Evolutionary conservation across 2,888 invertebrate genomes (phyloP), one percentile per base, ranked within the genome.

Genomic region (Panorpa germanica): DNA sequence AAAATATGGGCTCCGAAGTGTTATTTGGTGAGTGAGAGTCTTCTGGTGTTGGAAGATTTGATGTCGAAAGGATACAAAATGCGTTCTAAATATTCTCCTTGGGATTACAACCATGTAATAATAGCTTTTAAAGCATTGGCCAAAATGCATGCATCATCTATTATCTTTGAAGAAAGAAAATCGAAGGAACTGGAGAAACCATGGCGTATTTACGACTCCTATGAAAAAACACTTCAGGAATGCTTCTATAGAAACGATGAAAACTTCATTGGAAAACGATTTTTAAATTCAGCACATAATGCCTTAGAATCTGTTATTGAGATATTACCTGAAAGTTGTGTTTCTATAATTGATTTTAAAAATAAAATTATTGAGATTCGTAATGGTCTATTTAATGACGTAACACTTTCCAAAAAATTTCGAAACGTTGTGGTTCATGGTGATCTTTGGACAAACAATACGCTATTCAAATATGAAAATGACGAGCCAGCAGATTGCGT

Each of bases 401-500:
- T 40, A 2, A 41, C 47, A 35, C 46, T 53, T 1, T 59, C 57
- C 0, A 30, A 35, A 4, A 48, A 44, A 14, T 52, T 45, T 36
- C 40, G 43, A n/a, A 62, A 61, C 37, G 49, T 52, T 0, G 39
- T 59, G 2, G 42, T 43, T 8, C 60, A 61, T 35, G 57, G 52
- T 4, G 60, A 61, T 41, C 40, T 58, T 11, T 60, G 59, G 60
- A 45, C 53, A 1, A 57, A 57, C 31, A 61, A 61, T 37, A 34
- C 57, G 0, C 46, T 61, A 45, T 54, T 56, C 11, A 43, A 44
- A 33, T 35, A 34, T 21, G 37, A 36, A 11, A 40, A 52, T 17
- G 48, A 50, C 1, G 44, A 43, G 18, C 63, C 67, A 2, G 52
- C 64, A 3, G 59, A 65, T 16, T 70, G 72, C 38, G 44, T 68